Evolutionary conservation across 92 coral and sea anemone genomes (phyloP), one percentile per base, ranked within the genome.

Genomic region (Ricordea florida): DNA sequence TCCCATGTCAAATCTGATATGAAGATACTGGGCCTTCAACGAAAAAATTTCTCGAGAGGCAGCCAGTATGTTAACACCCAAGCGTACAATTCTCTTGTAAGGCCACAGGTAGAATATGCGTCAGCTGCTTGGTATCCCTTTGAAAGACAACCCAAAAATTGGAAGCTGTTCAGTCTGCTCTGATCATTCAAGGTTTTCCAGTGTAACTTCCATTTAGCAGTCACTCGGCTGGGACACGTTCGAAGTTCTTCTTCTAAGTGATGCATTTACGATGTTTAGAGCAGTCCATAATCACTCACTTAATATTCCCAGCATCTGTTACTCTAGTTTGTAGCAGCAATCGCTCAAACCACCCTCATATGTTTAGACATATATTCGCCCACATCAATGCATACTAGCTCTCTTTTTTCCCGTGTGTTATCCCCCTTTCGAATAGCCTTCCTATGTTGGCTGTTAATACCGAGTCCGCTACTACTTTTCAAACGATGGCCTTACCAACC

Each of bases 41-140:
- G 72, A 37, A 74, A 42, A 47, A 61, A 74, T 30, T 27, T 48
- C n/a, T 74, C 44, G 8, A 20, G 26, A 31, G 11, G 71, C 57
- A 74, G 63, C 26, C 64, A 74, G 63, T 30, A 67, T 26, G 46
- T 67, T 11, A 67, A 67, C 26, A 20, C 47, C 47, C 62, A 61
- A 13, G 72, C 74, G 3, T 64, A 76, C 23, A 64, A 76, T 30
- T 76, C 74, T 35, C 36, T 76, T n/a, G 83, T 76, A 23, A 63
- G 83, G 24, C 58, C 53, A 10, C 65, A 60, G 33, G 65, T 64
- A n/a, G 83, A 63, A 30, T 63, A 62, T 51, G 74, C 57, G 21
- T 62, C 74, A 62, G 29, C 83, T 41, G 56, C 31, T 17, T 76
- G 49, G 33, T 26, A 33, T 26, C 74, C 74, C 3, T 48, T 33